Evolutionary conservation across 2,888 invertebrate genomes (phyloP), one percentile per base, ranked within the genome.

Genomic region (Chironomus riparius): DNA sequence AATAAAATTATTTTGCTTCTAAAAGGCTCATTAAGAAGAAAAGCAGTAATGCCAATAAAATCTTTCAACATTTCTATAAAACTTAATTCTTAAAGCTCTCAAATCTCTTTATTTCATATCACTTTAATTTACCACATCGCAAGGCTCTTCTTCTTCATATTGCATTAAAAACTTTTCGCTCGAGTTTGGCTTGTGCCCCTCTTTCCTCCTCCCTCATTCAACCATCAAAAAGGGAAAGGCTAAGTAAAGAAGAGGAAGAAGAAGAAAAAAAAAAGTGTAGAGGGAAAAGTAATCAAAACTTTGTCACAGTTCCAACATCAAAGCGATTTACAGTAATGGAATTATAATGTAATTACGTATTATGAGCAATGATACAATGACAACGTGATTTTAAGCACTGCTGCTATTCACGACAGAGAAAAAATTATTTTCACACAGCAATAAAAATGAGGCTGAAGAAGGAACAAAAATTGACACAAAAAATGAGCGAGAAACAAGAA

Each of bases 311-410:
- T 4, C n/a, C 72, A 71, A 72, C 72, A 50, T 72, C 72, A 72
- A 72, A 72, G 61, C 24, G 62, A 24, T 21, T 72, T 65, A 47
- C 47, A 71, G 56, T 72, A 72, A 72, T 72, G 72, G 72, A 72
- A 72, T 72, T 72, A 72, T 72, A 72, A 72, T 62, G 72, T 72
- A 72, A 72, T 72, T 72, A 72, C 62, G 50, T 48, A 47, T 70
- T 47, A 38, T 56, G 50, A 22, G 70, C 50, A 50, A 62, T 72
- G 72, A 72, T 72, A 72, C 50, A 72, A 72, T 65, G 65, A 70
- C 50, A 72, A 72, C 72, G 72, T 72, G 70, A 70, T 70, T 70
- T 70, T 56, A n/a, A 50, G 13, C 56, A 7, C 56, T 56, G 65
- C 22, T 65, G 21, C 65, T 62, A 22, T 70, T 22, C 22, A 38